Evolutionary conservation across 2,797 vertebrate species (phyloP), one percentile per base, ranked within the genome.

Genomic region (Cuculus canorus): DNA sequence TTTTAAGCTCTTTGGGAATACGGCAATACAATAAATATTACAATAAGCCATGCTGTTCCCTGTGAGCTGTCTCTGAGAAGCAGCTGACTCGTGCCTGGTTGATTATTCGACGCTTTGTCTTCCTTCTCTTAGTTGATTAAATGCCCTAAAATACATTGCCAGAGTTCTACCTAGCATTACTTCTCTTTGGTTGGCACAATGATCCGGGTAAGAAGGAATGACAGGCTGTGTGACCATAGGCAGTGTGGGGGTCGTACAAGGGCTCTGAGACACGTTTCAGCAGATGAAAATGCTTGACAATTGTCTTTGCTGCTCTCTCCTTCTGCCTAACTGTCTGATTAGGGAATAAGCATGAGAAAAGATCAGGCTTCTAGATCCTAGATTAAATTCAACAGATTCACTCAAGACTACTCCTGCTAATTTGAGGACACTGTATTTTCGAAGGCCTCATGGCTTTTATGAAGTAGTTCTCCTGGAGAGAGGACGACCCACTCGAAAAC

Each of bases 401-500:
- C 32, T 91, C 56, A 57, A 90, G 48, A 27, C 52, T 83, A 35
- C 35, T 82, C 41, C 43, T 84, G 52, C 83, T 95, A 63, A 88
- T 70, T 39, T 71, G 64, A 88, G 71, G 32, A 53, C 71, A 50
- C 23, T 73, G 66, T 35, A 30, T 88, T 93, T 96, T n/a, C 2
- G 3, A 52, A 69, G 59, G 41, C 43, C 66, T 56, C 10, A 2
- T 24, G 53, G 13, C 37, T 86, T 70, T 7, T 17, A 10, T 60
- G 60, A 88, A 88, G 41, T 43, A 65, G n/a, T 18, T 68, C n/a
- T 84, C 14, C 48, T 71, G n/a, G 24, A 75, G 24, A 60, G 53
- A 82, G 41, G 93, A 37, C 70, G 70, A 47, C 37, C 33, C 75
- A 84, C 88, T 96, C 90, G 83, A 86, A 88, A 93, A 65, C 45